Evolutionary conservation across 2,888 invertebrate genomes (phyloP).

Genomic region (Idaea biselata): DNA sequence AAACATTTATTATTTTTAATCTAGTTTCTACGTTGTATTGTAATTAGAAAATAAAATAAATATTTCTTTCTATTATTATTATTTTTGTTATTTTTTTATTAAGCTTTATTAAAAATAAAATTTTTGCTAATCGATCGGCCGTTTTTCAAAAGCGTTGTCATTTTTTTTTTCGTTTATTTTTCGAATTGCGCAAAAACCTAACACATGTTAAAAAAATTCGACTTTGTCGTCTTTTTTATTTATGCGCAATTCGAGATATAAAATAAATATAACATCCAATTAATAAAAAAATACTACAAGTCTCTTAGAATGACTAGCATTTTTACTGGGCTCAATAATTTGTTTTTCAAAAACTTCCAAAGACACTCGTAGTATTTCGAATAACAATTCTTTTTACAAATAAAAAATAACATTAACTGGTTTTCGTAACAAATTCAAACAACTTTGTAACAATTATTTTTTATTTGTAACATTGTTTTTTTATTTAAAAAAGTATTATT

Average conservation of each 20-base stretch:
- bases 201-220: not conserved
- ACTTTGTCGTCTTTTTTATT: not conserved
- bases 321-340: constrained; percentile 24
- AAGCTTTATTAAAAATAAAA: constrained; percentile 54
- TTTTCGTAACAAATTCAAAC: constrained; percentile 2
- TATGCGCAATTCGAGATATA: not conserved
- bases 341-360: constrained; percentile 18
- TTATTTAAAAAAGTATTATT: not conserved
- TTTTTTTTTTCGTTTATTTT: constrained; percentile 41
- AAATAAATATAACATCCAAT: constrained; percentile 12
- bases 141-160: constrained; percentile 61
- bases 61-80: constrained; percentile 41
- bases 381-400: constrained; percentile 32
- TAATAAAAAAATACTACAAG: constrained; percentile 28
- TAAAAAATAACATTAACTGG: constrained; percentile 30
- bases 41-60: constrained; percentile 23
- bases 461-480: constrained; percentile 12
- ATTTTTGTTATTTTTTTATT: constrained; percentile 43
- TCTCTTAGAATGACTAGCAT: constrained; percentile 24
- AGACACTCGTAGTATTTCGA: constrained; percentile 28
- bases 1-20: constrained; percentile 41
- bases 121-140: constrained; percentile 57
- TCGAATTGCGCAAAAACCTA: not conserved
- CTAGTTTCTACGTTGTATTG: constrained; percentile 39
- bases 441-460: not conserved